These are phyloP conservation scores for Dunckerocampus dactyliophorus DNA, from an alignment of 2,113 vertebrate species.

Conservation along the genomic window DNA sequence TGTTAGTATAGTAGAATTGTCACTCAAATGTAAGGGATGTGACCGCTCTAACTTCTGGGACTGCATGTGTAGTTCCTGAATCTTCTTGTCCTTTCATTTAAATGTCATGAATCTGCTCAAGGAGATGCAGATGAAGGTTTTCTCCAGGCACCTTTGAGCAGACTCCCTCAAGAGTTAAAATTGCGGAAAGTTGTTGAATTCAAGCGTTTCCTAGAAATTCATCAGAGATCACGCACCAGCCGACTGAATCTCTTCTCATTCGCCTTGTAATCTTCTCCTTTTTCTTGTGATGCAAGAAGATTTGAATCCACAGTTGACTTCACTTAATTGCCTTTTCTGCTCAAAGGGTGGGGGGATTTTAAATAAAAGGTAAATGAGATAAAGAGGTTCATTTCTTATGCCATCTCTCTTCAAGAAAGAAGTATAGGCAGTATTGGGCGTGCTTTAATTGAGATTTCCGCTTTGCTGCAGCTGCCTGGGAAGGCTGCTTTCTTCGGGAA, in stretches of 20 bases:
- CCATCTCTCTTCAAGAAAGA: constrained; percentile 65
- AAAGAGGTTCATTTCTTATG: constrained; percentile 72
- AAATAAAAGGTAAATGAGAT: constrained; percentile 79
- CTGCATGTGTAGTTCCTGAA: constrained; percentile 21
- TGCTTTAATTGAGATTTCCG: constrained; percentile 76
- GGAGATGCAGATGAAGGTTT: constrained; percentile 54
- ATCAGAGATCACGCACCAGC: constrained; percentile 65
- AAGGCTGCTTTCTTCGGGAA: constrained; percentile 46
- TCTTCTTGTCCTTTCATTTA: constrained; percentile 10
- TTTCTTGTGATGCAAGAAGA: constrained; percentile 70
- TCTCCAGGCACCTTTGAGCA: constrained; percentile 59
- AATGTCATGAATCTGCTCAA: constrained; percentile 36
- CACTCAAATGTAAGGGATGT: too few species aligned
- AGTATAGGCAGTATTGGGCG: constrained; percentile 71
- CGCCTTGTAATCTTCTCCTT: constrained; percentile 67
- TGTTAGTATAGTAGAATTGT: too few species aligned
- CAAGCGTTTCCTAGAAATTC: constrained; percentile 66
- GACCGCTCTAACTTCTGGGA: background rate
- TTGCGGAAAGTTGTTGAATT: constrained; percentile 75
- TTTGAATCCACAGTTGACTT: constrained; percentile 76
- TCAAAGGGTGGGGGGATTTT: constrained; percentile 67
- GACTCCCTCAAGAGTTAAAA: constrained; percentile 67
- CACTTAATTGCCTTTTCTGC: constrained; percentile 77
- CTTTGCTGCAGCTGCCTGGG: constrained; percentile 70
- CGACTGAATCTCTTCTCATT: constrained; percentile 73